phyloP scores from a whole-genome alignment of 2,797 vertebrate species.

The Periparus ater region DNA sequence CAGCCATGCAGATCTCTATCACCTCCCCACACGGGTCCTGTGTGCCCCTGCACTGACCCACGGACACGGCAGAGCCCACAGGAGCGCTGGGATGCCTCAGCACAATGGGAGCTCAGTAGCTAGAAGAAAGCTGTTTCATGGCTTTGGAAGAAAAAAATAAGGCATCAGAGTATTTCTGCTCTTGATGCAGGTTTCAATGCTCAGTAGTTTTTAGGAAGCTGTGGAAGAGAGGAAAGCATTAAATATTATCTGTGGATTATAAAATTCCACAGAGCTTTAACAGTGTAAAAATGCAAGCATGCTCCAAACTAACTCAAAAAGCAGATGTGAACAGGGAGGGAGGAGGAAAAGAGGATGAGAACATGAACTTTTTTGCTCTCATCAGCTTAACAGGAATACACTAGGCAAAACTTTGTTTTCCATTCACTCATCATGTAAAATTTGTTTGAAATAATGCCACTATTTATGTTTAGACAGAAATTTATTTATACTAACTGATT shows the following conservation, averaged over 20 bases:
- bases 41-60: neutral
- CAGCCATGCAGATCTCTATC: neutral
- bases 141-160: neutral
- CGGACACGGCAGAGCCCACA: neutral
- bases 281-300: neutral
- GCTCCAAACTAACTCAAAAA: constrained; percentile 18
- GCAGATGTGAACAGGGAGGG: constrained; percentile 5
- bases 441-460: neutral
- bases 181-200: neutral
- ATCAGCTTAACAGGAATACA: neutral
- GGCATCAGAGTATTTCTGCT: neutral
- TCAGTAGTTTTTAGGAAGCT: constrained; percentile 7
- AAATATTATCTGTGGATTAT: constrained; percentile 16
- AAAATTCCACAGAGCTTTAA: constrained; percentile 13
- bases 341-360: neutral
- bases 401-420: neutral
- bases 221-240: neutral
- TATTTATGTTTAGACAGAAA: neutral
- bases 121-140: neutral
- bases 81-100: neutral
- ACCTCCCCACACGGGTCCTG: rapidly evolving
- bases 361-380: neutral
- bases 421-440: neutral
- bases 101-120: neutral
- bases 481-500: neutral